A percentile compares a stretch with the other conserved stretches of the same genome.
phyloP scores from a whole-genome alignment of 23 tunicate genomes.

The Halocynthia roretzi region DNA sequence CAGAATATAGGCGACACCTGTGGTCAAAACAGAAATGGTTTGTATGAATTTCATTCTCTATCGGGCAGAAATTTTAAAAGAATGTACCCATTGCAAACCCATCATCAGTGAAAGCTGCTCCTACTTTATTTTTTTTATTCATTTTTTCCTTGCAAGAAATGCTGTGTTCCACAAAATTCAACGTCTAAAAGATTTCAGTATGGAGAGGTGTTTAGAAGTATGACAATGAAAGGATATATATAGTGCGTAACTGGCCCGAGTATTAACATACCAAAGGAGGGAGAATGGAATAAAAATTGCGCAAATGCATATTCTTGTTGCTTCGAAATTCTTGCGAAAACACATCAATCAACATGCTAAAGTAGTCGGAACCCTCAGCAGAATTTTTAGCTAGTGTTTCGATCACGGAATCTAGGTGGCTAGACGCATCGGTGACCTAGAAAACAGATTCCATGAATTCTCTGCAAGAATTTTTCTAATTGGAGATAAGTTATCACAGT shows the following conservation, averaged over 20 bases:
- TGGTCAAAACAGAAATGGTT: not conserved
- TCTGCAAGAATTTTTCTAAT: not conserved
- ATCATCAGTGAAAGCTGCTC: slow-evolving; percentile 94
- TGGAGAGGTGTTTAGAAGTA: too few relatives aligned
- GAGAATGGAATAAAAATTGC: slow-evolving; percentile 76
- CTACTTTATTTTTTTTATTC: slow-evolving; percentile 88
- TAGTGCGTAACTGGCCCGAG: too few relatives aligned
- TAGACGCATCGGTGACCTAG: slow-evolving; percentile 52
- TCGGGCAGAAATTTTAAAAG: not conserved
- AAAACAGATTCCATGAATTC: not conserved
- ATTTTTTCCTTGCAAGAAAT: slow-evolving; percentile 88
- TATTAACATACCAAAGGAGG: slow-evolving; percentile 51
- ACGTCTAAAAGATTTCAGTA: slow-evolving; percentile 29
- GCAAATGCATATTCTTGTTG: slow-evolving; percentile 72
- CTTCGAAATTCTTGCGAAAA: slow-evolving; percentile 82
- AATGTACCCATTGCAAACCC: slow-evolving; percentile 87
- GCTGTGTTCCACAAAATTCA: slow-evolving; percentile 84
- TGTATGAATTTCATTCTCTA: not conserved
- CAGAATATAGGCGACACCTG: slow-evolving; percentile 86
- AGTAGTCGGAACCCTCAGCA: slow-evolving; percentile 83
- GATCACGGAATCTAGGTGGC: slow-evolving; percentile 66
- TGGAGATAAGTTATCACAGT: not conserved
- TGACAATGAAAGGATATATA: too few relatives aligned
- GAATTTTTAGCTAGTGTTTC: slow-evolving; percentile 68
- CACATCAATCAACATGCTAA: slow-evolving; percentile 65